Percentiles rank a stretch among this genome's conserved stretches.
Evolutionary conservation across 2,888 invertebrate genomes (phyloP).

Genomic region (Lithophane socia): DNA sequence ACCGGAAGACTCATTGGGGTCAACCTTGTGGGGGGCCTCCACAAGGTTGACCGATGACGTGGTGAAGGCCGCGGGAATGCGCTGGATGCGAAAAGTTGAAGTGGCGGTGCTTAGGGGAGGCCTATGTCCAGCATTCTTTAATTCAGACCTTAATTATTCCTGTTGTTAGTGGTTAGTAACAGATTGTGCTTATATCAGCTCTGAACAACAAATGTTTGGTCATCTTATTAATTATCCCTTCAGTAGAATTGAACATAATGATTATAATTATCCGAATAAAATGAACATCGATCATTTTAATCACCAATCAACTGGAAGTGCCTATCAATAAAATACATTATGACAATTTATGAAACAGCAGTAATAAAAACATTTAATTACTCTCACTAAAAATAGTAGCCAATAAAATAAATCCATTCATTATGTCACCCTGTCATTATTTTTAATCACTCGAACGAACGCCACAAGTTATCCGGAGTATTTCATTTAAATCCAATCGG

Average conservation of each 20-base stretch:
- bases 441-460: constrained; percentile 55
- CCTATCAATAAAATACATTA: constrained; percentile 2
- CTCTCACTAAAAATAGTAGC: constrained; percentile 18
- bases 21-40: too few species aligned
- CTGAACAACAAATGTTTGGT: background rate
- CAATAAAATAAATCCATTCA: constrained; percentile 41
- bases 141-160: too few species aligned
- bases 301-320: background rate
- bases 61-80: too few species aligned
- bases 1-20: too few species aligned
- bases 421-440: constrained; percentile 39
- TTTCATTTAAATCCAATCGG: constrained; percentile 59
- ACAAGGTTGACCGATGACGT: too few species aligned
- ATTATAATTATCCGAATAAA: background rate
- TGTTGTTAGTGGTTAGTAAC: too few species aligned
- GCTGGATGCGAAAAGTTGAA: too few species aligned
- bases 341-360: constrained; percentile 1
- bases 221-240: background rate
- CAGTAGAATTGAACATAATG: background rate
- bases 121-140: too few species aligned
- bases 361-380: constrained; percentile 16
- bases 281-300: background rate
- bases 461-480: constrained; percentile 49
- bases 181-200: background rate
- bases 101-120: too few species aligned